Evolutionary conservation across 2,113 vertebrate species (phyloP).

Genomic region (Antechinus flavipes): DNA sequence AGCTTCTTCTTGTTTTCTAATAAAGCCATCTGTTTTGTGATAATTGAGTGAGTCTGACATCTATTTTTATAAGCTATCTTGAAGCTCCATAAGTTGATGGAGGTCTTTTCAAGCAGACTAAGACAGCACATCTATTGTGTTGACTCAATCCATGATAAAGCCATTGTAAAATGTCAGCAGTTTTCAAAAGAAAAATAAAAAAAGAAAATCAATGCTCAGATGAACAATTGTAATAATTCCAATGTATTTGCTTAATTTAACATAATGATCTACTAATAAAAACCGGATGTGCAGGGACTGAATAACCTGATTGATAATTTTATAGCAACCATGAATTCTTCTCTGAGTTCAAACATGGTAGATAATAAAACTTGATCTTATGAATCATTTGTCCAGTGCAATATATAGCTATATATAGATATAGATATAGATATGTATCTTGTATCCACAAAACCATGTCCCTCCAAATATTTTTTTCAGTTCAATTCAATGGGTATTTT

Average conservation of each 20-base stretch:
- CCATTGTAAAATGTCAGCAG: not conserved
- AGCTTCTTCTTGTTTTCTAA: not conserved
- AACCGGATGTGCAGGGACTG: not conserved
- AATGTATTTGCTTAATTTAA: slow-evolving; percentile 1
- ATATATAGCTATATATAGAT: not conserved
- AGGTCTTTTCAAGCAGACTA: slow-evolving; percentile 1
- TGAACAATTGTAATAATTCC: not conserved
- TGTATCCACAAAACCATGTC: not conserved
- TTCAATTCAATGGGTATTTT: not conserved
- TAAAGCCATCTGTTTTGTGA: not conserved
- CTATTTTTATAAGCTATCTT: slow-evolving; percentile 12
- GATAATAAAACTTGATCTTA: not conserved
- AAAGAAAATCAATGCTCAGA: not conserved
- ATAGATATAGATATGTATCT: not conserved
- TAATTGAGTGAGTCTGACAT: not conserved
- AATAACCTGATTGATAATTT: not conserved
- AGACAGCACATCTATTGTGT: not conserved
- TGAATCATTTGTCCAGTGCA: not conserved
- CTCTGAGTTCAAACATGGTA: not conserved
- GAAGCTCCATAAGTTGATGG: not conserved
- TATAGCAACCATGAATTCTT: not conserved
- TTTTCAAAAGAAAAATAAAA: not conserved
- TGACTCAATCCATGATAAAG: not conserved
- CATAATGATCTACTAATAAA: not conserved
- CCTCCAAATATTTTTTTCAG: not conserved